Conservation (phyloP, 2,888 invertebrate genomes). For the Rhagonycha fulva region DNA sequence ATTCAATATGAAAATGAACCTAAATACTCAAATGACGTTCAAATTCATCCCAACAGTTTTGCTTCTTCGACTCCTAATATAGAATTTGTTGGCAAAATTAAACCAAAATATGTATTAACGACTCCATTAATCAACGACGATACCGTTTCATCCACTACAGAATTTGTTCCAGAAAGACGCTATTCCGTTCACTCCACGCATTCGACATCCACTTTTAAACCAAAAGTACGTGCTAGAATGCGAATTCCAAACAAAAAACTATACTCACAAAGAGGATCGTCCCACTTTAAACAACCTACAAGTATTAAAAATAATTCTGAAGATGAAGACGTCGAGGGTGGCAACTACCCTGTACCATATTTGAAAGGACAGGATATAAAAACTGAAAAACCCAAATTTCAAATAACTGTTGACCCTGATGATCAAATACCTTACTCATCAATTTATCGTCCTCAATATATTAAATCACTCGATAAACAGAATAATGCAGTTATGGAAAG, state of each 20-base stretch:
- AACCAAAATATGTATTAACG: conserved; percentile 45
- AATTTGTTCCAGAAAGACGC: neutral
- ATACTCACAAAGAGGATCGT: conserved; percentile 58
- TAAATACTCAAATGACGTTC: conserved; percentile 22
- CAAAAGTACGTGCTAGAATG: conserved; percentile 48
- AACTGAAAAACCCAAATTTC: conserved; percentile 52
- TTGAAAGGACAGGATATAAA: conserved; percentile 37
- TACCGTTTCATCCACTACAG: conserved; percentile 4
- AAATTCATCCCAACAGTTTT: conserved; percentile 23
- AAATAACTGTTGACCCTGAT: conserved; percentile 50
- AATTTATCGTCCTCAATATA: conserved; percentile 11
- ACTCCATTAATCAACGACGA: neutral
- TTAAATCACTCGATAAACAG: neutral
- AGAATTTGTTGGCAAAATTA: conserved; percentile 39
- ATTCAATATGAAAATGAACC: conserved; percentile 15
- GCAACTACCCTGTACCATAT: conserved; percentile 53
- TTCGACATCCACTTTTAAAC: conserved; percentile 5
- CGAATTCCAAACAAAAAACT: conserved; percentile 50
- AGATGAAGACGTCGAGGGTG: conserved; percentile 56
- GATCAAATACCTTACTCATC: conserved; percentile 60
- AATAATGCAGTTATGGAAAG: neutral
- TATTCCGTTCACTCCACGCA: conserved; percentile 36
- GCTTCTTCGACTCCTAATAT: conserved; percentile 6
- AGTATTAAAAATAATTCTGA: conserved; percentile 39
- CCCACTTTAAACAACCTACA: conserved; percentile 59